These are phyloP conservation scores for Pseudochirops cupreus DNA, from an alignment of 2,797 vertebrate genomes.

Conservation along the genomic window DNA sequence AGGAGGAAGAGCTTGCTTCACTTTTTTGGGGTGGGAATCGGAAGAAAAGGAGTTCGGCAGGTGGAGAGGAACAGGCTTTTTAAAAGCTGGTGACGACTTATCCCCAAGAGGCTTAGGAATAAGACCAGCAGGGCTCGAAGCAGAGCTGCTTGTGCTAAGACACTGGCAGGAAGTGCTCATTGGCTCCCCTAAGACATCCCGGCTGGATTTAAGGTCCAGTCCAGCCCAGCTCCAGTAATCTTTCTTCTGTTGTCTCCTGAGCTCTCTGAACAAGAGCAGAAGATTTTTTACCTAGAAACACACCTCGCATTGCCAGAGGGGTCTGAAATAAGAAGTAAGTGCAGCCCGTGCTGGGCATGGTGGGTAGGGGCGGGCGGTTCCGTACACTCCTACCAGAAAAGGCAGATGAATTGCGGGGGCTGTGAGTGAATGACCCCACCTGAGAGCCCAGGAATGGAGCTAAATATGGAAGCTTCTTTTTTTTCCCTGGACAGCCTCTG, in stretches of 20 bases:
- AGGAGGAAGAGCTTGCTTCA: not conserved
- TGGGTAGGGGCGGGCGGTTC: accelerated
- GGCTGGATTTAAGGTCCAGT: not conserved
- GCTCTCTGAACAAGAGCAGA: not conserved
- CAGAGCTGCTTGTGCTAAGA: not conserved
- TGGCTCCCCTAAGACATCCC: not conserved
- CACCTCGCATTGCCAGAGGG: not conserved
- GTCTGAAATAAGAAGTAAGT: not conserved
- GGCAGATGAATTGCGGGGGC: not conserved
- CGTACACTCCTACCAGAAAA: not conserved
- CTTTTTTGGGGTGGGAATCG: not conserved
- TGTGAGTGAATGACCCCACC: not conserved
- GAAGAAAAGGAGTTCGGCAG: not conserved
- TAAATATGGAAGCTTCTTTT: not conserved
- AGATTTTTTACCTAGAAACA: not conserved
- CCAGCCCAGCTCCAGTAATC: not conserved
- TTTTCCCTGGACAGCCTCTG: not conserved
- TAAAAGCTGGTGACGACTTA: not conserved
- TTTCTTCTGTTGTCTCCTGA: not conserved
- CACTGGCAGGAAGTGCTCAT: not conserved
- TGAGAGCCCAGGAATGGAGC: not conserved
- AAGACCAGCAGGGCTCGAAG: not conserved
- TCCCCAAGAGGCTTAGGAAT: not conserved
- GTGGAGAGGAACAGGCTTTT: not conserved
- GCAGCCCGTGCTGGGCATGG: not conserved